Base-by-base conservation (phyloP, 2,797 vertebrate genomes). In the Capromys pilorides region DNA sequence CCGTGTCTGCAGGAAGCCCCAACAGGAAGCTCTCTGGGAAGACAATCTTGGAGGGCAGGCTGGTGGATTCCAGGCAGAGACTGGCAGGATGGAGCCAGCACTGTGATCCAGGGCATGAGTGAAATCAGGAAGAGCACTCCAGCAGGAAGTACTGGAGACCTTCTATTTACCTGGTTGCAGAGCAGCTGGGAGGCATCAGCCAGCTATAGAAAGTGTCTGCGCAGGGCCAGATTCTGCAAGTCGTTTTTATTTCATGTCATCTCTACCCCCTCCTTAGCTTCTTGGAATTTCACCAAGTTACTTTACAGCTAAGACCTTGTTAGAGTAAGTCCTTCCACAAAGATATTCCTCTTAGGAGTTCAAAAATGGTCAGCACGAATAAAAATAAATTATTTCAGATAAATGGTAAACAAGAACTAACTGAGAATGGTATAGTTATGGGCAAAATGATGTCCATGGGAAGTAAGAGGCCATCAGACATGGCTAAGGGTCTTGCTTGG, bases 381-480 rank as follows among this genome's bases (percentile, higher is more conserved):
- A 36, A 45, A 96, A 64, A 69, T 49, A 41, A 86, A 51, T 77
- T 80, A 93, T 79, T 92, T 86, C 83, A 45, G 79, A 85, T 51
- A 94, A 77, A 62, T 10, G 1, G 13, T 54, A 92, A 18, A 18
- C 26, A 86, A 90, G 13, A 2, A 62, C 13, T 77, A 14, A 69
- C 33, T 66, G 45, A 79, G 11, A 88, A 41, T 36, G 26, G 11
- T 16, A 61, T 45, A 36, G 41, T 78, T 93, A 88, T 51, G 26
- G 21, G 11, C 5, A 10, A 73, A 67, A 73, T 85, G 73, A 59
- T 62, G 31, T 75, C 49, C 16, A n/a, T 41, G 39, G 26, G 31
- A 11, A 81, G 69, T 78, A 75, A 51, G 61, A 91, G 9, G 45
- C 64, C 78, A 83, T 69, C 24, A 93, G 78, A 86, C 14, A 57